These are phyloP conservation scores for Metalampra italica DNA, from an alignment of 2,888 invertebrate species.

Conservation along the genomic window DNA sequence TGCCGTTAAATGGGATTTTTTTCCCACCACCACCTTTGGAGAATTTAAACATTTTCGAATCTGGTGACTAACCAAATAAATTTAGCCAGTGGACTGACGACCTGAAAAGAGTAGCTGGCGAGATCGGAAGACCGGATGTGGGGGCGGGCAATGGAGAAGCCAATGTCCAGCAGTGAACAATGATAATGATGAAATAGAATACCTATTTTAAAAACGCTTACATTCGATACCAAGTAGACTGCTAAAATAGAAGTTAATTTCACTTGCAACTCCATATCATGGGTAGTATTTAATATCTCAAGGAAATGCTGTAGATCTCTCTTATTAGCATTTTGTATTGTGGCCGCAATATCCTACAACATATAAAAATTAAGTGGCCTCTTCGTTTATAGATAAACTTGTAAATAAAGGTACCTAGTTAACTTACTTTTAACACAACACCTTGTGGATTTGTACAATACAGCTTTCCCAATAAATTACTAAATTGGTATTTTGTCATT, in stretches of 20 bases:
- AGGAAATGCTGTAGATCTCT: slow-evolving; percentile 34
- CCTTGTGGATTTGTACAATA: not conserved
- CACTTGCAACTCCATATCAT: slow-evolving; percentile 37
- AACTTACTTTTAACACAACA: slow-evolving; percentile 2
- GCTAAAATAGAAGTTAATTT: slow-evolving; percentile 49
- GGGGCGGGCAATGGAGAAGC: too few species aligned
- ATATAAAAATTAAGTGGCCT: not conserved
- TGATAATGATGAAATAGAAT: too few species aligned
- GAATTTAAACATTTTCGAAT: too few species aligned
- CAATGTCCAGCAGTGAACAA: too few species aligned
- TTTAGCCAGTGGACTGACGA: too few species aligned
- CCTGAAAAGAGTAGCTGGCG: too few species aligned
- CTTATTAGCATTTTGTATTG: slow-evolving; percentile 21
- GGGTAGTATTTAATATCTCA: slow-evolving; percentile 35
- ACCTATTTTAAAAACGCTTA: slow-evolving; percentile 31
- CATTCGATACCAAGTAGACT: slow-evolving; percentile 40
- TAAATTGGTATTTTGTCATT: not conserved
- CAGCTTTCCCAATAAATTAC: slow-evolving; percentile 1
- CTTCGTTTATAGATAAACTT: too few species aligned
- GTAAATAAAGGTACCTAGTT: not conserved
- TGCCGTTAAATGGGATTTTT: too few species aligned
- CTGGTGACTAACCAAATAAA: too few species aligned
- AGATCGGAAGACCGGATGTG: too few species aligned
- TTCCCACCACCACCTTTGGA: too few species aligned
- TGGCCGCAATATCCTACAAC: slow-evolving; percentile 23